These are phyloP conservation scores for Leptinotarsa haldemani DNA, from an alignment of 2,888 invertebrate genomes.

Conservation along the genomic window DNA sequence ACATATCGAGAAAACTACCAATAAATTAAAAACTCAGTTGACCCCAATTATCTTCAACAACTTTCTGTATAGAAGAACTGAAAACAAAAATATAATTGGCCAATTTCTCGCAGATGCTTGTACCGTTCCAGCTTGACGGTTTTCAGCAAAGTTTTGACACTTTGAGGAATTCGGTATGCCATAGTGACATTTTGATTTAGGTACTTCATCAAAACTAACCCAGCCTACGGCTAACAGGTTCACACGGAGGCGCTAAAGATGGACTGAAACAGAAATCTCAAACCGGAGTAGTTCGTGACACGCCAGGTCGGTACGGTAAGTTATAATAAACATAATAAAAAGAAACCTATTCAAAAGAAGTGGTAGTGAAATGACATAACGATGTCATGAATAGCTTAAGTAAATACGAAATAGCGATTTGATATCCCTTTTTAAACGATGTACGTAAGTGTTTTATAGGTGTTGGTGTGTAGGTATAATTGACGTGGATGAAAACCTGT, in stretches of 20 bases:
- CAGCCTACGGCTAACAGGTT: constrained; percentile 41
- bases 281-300: constrained; percentile 24
- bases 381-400: too few relatives aligned
- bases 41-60: constrained; percentile 19
- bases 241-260: constrained; percentile 46
- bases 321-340: neutral
- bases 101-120: constrained; percentile 40
- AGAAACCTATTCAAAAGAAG: neutral
- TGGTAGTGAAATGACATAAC: too few relatives aligned
- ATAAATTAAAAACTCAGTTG: neutral
- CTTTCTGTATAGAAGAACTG: neutral
- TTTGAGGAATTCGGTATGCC: constrained; percentile 34
- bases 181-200: constrained; percentile 45
- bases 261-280: constrained; percentile 24
- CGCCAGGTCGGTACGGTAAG: neutral
- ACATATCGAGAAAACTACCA: neutral
- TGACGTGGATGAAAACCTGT: too few relatives aligned
- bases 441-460: too few relatives aligned
- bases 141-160: constrained; percentile 35
- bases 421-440: too few relatives aligned
- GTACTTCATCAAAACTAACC: constrained; percentile 21
- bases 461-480: neutral
- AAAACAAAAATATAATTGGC: constrained; percentile 39
- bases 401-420: too few relatives aligned
- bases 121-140: constrained; percentile 35